Conservation (phyloP, 2,888 invertebrate species). For the Cheilosia scutellata region DNA sequence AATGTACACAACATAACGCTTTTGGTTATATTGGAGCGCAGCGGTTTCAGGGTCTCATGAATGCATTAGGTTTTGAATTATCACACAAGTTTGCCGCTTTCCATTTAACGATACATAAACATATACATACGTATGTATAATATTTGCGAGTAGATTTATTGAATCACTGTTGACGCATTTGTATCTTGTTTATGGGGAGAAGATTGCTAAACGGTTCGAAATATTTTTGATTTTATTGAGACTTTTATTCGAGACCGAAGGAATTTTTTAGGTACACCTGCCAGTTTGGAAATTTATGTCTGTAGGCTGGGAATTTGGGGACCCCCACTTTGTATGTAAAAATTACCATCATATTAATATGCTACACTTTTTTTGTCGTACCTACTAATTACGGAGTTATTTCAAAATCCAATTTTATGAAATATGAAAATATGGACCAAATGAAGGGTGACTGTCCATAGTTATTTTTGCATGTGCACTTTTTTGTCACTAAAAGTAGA, state of each 20-base stretch:
- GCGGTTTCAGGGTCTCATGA: conserved; percentile 44
- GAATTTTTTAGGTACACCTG: conserved; percentile 47
- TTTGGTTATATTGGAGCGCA: conserved; percentile 25
- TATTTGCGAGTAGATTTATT: conserved; percentile 59
- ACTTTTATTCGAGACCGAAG: conserved; percentile 43
- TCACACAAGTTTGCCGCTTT: conserved; percentile 71
- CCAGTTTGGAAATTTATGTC: conserved; percentile 16
- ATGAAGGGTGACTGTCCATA: too few relatives aligned
- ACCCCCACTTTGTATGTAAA: too few relatives aligned
- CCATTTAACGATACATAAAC: conserved; percentile 39
- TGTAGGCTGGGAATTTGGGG: background rate
- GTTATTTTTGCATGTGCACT: too few relatives aligned
- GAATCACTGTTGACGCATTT: conserved; percentile 67
- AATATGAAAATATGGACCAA: too few relatives aligned
- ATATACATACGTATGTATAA: background rate
- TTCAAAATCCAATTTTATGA: too few relatives aligned
- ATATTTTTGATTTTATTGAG: conserved; percentile 63
- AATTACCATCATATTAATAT: too few relatives aligned
- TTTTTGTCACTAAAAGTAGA: too few relatives aligned
- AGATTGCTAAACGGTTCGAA: conserved; percentile 60
- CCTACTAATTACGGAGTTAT: too few relatives aligned
- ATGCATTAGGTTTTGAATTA: conserved; percentile 73
- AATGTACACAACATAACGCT: conserved; percentile 61
- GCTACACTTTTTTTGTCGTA: too few relatives aligned
- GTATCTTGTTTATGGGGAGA: conserved; percentile 70